A percentile compares a stretch with the other conserved stretches of the same genome.
phyloP scores from a whole-genome alignment of 2,888 invertebrate species.

The Perizoma affinitatum region DNA sequence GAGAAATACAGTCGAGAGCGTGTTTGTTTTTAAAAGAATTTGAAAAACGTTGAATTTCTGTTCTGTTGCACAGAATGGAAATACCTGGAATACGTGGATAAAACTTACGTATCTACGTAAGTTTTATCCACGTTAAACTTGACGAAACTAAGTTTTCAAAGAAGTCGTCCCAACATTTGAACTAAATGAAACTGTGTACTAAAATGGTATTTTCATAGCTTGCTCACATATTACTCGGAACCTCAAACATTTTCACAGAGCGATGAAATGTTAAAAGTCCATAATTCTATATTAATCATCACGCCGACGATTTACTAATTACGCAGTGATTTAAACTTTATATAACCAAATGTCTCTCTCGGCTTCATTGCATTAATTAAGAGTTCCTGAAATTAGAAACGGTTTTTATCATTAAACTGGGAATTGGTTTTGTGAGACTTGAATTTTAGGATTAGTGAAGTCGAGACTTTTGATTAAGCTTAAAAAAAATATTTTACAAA shows the following conservation, averaged over 20 bases:
- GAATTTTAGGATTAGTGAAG: background rate
- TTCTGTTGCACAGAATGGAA: no score
- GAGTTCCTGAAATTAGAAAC: slow-evolving; percentile 4
- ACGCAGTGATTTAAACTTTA: slow-evolving; percentile 19
- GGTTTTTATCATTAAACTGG: slow-evolving; percentile 9
- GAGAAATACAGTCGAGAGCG: no score
- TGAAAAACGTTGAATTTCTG: no score
- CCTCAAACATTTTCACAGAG: background rate
- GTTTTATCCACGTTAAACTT: no score
- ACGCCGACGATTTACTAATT: slow-evolving; percentile 14
- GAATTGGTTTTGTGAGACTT: slow-evolving; percentile 4
- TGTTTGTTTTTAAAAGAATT: no score
- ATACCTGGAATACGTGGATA: no score
- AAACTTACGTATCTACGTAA: no score
- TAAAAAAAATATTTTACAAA: no score
- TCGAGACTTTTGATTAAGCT: no score
- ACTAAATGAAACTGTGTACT: no score
- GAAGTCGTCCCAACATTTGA: no score
- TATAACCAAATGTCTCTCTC: slow-evolving; percentile 5
- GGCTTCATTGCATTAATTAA: slow-evolving; percentile 16
- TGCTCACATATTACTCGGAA: background rate
- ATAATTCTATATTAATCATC: slow-evolving; percentile 15
- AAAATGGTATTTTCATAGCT: background rate
- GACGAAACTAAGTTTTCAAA: no score
- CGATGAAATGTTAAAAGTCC: slow-evolving; percentile 12